Conservation (phyloP, 2,797 vertebrate genomes). For the Typhlichthys eigenmanni region DNA sequence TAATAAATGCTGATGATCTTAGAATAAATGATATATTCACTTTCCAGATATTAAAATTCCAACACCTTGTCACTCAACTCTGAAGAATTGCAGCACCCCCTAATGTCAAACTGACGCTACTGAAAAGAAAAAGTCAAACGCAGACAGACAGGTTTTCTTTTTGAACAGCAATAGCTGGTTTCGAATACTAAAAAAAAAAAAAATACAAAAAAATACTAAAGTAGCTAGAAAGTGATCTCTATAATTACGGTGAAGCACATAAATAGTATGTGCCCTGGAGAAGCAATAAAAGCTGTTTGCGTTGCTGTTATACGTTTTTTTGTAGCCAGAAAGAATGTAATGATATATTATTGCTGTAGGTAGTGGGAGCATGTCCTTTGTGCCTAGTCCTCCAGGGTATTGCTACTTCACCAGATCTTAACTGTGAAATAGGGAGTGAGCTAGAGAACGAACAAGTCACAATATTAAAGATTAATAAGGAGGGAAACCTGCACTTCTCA, state of each 20-base stretch:
- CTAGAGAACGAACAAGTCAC: slow-evolving; percentile 18
- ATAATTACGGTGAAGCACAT: slow-evolving; percentile 47
- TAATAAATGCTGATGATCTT: slow-evolving; percentile 13
- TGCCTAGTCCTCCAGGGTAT: slow-evolving; percentile 67
- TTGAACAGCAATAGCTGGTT: slow-evolving; percentile 13
- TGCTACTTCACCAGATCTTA: slow-evolving; percentile 68
- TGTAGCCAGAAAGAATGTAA: slow-evolving; percentile 52
- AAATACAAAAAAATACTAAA: slow-evolving; percentile 22
- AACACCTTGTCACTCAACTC: slow-evolving; percentile 45
- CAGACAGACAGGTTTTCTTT: background rate
- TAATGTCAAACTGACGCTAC: slow-evolving; percentile 70
- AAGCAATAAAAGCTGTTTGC: slow-evolving; percentile 77
- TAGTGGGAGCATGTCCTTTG: slow-evolving; percentile 67
- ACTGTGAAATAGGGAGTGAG: slow-evolving; percentile 31
- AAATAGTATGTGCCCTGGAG: slow-evolving; percentile 72
- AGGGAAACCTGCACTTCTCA: slow-evolving; percentile 55
- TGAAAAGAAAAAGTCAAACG: slow-evolving; percentile 36
- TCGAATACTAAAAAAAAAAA: slow-evolving; percentile 11
- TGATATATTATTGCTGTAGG: slow-evolving; percentile 75
- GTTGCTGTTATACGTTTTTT: slow-evolving; percentile 66
- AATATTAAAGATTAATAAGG: slow-evolving; percentile 75
- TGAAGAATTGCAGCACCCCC: slow-evolving; percentile 82
- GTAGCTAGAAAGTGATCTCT: slow-evolving; percentile 51
- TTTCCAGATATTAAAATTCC: slow-evolving; percentile 22
- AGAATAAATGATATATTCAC: slow-evolving; percentile 16